Evolutionary conservation across 2,113 vertebrate genomes (phyloP).

Genomic region (Himantopus leucocephalus): DNA sequence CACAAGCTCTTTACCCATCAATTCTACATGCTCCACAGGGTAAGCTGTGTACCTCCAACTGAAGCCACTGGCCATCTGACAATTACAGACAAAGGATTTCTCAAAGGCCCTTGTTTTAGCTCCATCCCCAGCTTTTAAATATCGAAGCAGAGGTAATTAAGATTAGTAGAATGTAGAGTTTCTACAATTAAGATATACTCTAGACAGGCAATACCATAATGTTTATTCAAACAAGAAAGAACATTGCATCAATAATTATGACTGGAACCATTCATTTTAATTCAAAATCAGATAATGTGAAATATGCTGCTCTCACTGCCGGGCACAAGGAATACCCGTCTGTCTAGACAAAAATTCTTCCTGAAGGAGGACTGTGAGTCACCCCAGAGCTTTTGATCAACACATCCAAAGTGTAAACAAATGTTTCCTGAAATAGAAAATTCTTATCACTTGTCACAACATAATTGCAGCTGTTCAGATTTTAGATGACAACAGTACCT

Average conservation of each 20-base stretch:
- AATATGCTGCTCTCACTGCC: neutral
- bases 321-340: neutral
- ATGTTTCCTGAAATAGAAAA: neutral
- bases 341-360: slow-evolving; percentile 3
- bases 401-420: slow-evolving; percentile 17
- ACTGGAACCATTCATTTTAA: slow-evolving; percentile 56
- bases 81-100: neutral
- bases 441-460: neutral
- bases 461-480: neutral
- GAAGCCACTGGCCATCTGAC: neutral
- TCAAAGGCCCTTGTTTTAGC: neutral
- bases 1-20: neutral
- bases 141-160: slow-evolving; percentile 24
- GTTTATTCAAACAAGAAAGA: slow-evolving; percentile 66
- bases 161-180: slow-evolving; percentile 52
- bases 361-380: neutral
- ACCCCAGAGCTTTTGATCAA: neutral
- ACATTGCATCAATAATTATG: slow-evolving; percentile 43
- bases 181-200: slow-evolving; percentile 48
- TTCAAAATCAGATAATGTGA: neutral
- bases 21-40: neutral
- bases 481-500: neutral
- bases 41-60: neutral
- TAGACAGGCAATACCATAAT: slow-evolving; percentile 50
- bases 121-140: slow-evolving; percentile 11